Base-by-base conservation (phyloP, 2,113 vertebrate genomes). In the Physeter macrocephalus region DNA sequence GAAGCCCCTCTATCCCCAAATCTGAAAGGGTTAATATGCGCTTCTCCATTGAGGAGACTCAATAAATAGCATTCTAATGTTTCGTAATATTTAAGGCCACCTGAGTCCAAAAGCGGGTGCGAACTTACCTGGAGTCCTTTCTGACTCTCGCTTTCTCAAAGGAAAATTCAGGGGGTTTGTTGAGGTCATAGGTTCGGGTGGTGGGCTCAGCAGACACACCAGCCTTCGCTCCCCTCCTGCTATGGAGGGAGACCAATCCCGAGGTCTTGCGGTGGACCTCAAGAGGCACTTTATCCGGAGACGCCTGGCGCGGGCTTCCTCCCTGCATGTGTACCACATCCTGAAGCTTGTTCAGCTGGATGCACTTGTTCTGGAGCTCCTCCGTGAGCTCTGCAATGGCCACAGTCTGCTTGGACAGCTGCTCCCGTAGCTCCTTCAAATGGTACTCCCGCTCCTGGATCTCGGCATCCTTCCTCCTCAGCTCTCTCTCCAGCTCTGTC, bases 161-260 rank as follows among this genome's bases (percentile, higher is more conserved):
- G 78, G 99, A 99, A 98, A 99, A 99, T 84, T 98, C 97, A 0
- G 99, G 98, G 74, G 99, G 98, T 69, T 98, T 95, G 86, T 98
- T 98, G 75, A 98, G 98, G 97, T 99, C 99, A 77, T 99, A 99
- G 0, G 99, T 99, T 82, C 96, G 97, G 69, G 99, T 99, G 0
- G 99, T 99, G 0, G 99, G 99, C 71, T 99, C 99, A 0, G 99
- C 99, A 7, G 99, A 99, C 14, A 99, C 99, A 1, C 99, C 99
- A 4, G 99, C 99, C 97, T 99, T 99, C 5, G 99, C 99, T 3
- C 99, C 99, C 96, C 98, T 99, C 93, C 99, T 98, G 81, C 99
- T 98, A 8, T 99, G 98, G 9, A 99, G 96, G 62, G 98, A 98
- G 69, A 98, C 96, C 80, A 98, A 97, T 1, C 98, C 98, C 0